A percentile compares a stretch with the other conserved stretches of the same genome.
These are phyloP conservation scores for Lepidurus apus DNA, from an alignment of 1,140 invertebrate genomes.

Conservation along the genomic window DNA sequence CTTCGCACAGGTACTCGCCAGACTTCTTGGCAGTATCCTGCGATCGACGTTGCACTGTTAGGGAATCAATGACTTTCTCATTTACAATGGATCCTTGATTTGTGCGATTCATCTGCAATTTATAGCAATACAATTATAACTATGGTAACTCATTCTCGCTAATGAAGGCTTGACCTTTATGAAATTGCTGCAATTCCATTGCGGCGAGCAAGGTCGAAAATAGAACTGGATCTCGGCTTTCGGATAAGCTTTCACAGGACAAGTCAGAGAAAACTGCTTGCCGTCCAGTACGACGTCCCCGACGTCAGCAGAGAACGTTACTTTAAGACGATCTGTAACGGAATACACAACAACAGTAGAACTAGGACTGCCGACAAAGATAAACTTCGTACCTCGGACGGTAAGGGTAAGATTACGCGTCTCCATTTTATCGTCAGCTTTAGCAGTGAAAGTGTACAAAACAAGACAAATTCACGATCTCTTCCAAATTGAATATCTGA, in stretches of 20 bases:
- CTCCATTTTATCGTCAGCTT: neutral
- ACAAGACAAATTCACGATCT: neutral
- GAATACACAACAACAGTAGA: neutral
- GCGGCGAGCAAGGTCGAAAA: neutral
- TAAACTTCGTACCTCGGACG: neutral
- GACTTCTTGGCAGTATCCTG: neutral
- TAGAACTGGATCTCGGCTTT: neutral
- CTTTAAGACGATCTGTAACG: constrained; percentile 16
- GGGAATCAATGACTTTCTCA: no score
- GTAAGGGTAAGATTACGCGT: constrained; percentile 16
- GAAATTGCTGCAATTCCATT: neutral
- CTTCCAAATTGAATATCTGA: neutral
- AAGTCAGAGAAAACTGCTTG: neutral
- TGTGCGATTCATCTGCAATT: no score
- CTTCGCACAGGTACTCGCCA: neutral
- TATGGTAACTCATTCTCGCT: neutral
- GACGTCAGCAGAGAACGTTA: neutral
- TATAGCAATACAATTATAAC: no score
- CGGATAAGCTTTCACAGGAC: neutral
- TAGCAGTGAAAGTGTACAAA: constrained; percentile 8
- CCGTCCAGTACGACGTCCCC: neutral
- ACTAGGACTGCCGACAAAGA: neutral
- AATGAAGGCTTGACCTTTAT: neutral
- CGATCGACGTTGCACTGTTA: no score
- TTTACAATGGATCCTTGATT: no score